Evolutionary conservation across 2,797 vertebrate species (phyloP).

Genomic region (Arnoldichthys spilopterus): DNA sequence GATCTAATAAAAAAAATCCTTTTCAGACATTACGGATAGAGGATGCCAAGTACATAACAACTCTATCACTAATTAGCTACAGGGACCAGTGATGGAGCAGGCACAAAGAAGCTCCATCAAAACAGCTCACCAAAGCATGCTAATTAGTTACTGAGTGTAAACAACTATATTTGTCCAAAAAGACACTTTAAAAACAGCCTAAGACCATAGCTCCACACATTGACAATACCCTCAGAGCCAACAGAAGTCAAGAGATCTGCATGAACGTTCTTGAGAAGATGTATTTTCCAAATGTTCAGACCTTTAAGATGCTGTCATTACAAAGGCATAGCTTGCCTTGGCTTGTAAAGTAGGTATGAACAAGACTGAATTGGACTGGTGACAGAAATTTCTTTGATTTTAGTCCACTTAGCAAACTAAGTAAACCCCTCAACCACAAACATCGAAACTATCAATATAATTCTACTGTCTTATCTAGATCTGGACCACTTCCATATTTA

Average conservation of each 20-base stretch:
- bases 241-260: too few relatives aligned
- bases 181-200: slow-evolving; percentile 23
- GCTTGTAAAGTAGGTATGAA: not conserved
- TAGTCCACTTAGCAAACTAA: not conserved
- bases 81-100: slow-evolving; percentile 44
- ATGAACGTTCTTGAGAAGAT: not conserved
- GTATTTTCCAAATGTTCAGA: not conserved
- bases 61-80: slow-evolving; percentile 52
- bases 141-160: slow-evolving; percentile 52
- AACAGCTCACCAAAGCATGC: slow-evolving; percentile 45
- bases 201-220: not conserved
- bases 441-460: too few relatives aligned
- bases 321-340: not conserved
- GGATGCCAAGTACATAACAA: slow-evolving; percentile 43
- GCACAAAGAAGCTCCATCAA: slow-evolving; percentile 37
- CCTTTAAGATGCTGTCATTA: not conserved
- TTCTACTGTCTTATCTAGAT: too few relatives aligned
- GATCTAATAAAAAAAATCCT: slow-evolving; percentile 25
- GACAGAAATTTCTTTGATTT: not conserved
- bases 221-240: too few relatives aligned
- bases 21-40: slow-evolving; percentile 35
- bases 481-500: too few relatives aligned
- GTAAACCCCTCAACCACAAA: not conserved
- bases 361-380: not conserved
- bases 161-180: slow-evolving; percentile 47